Evolutionary conservation across 2,888 invertebrate species (phyloP).

Genomic region (Eugnorisma glareosa): DNA sequence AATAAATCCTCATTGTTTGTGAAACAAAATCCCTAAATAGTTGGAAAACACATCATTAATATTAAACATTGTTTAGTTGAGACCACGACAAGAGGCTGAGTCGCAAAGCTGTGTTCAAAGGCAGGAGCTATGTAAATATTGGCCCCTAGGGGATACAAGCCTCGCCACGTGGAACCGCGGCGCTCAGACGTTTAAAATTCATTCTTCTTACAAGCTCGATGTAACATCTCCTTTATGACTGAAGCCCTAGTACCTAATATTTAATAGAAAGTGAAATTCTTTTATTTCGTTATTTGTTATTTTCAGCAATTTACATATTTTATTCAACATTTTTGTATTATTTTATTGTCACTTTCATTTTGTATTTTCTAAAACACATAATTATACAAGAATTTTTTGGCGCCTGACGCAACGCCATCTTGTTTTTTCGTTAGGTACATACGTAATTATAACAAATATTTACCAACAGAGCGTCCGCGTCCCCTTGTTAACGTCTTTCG

Average conservation of each 20-base stretch:
- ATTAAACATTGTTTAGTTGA: slow-evolving; percentile 52
- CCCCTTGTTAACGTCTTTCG: not conserved
- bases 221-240: slow-evolving; percentile 38
- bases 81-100: slow-evolving; percentile 44
- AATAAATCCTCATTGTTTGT: slow-evolving; percentile 22
- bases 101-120: slow-evolving; percentile 50
- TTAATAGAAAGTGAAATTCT: not conserved
- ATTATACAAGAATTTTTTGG: not conserved
- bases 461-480: not conserved
- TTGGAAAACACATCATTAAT: slow-evolving; percentile 47
- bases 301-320: not conserved
- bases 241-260: slow-evolving; percentile 39
- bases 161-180: slow-evolving; percentile 4
- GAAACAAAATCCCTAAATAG: slow-evolving; percentile 33
- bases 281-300: not conserved
- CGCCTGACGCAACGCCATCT: not conserved
- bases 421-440: not conserved
- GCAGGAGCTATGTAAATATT: slow-evolving; percentile 53
- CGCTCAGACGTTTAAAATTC: slow-evolving; percentile 46
- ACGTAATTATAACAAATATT: not conserved
- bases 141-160: slow-evolving; percentile 50
- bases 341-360: not conserved
- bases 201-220: slow-evolving; percentile 44
- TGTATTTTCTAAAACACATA: not conserved
- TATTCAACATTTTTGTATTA: not conserved